These are phyloP conservation scores for Saturnia japonica DNA, from an alignment of 2,888 invertebrate species.

Conservation along the genomic window DNA sequence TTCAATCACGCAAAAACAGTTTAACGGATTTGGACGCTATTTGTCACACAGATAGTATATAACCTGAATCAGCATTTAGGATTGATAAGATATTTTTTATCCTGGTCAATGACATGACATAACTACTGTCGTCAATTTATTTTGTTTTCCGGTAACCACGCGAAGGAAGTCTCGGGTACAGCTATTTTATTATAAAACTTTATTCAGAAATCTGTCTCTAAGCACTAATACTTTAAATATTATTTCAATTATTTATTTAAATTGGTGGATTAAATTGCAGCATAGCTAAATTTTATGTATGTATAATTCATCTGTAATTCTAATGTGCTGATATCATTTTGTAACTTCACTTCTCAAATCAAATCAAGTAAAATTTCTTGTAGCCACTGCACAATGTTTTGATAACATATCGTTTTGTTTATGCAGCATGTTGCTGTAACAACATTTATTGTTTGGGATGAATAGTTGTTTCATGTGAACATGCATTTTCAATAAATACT, in stretches of 20 bases:
- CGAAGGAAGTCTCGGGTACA: too few relatives aligned
- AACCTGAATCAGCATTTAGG: too few relatives aligned
- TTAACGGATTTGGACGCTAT: too few relatives aligned
- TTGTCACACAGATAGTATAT: too few relatives aligned
- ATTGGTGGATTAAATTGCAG: background rate
- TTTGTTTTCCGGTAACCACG: too few relatives aligned
- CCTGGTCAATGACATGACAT: too few relatives aligned
- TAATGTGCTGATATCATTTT: conserved; percentile 9
- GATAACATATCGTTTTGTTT: conserved; percentile 28
- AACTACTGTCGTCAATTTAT: too few relatives aligned
- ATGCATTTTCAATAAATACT: background rate
- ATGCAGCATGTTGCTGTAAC: conserved; percentile 16
- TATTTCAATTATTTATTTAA: background rate
- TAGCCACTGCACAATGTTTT: conserved; percentile 24
- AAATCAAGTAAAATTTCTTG: background rate
- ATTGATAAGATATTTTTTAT: too few relatives aligned
- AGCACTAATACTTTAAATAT: background rate
- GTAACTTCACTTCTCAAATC: conserved; percentile 1
- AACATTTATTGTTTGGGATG: conserved; percentile 24
- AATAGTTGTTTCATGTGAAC: background rate
- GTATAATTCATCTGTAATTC: background rate
- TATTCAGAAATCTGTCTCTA: background rate
- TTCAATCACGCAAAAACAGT: too few relatives aligned
- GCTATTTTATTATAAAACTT: too few relatives aligned
- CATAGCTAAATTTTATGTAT: background rate